These are phyloP conservation scores for Phrynocephalus vlangalii DNA, from an alignment of 2,797 vertebrate species.

Conservation along the genomic window DNA sequence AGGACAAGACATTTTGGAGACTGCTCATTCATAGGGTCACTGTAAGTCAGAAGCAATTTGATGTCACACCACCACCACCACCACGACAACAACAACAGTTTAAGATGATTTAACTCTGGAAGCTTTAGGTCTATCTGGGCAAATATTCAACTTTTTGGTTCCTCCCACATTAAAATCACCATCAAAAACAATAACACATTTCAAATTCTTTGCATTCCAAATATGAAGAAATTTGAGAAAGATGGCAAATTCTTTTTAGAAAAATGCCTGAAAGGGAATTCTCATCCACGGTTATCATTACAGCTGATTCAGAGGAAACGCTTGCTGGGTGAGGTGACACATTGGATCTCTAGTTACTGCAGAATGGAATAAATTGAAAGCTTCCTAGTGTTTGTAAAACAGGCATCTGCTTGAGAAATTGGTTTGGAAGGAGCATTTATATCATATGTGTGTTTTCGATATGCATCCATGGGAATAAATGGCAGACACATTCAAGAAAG, in stretches of 20 bases:
- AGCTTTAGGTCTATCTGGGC: too few species aligned
- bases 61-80: too few species aligned
- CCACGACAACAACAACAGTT: too few species aligned
- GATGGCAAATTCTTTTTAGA: background rate
- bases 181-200: background rate
- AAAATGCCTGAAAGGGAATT: background rate
- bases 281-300: too few species aligned
- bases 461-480: background rate
- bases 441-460: slow-evolving; percentile 21
- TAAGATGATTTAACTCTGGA: too few species aligned
- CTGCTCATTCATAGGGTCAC: too few species aligned
- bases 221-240: background rate
- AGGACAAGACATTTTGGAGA: too few species aligned
- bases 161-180: background rate
- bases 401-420: background rate
- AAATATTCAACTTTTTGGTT: background rate
- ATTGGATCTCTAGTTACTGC: background rate
- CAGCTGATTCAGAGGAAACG: background rate
- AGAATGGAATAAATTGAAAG: background rate
- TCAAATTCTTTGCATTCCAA: background rate
- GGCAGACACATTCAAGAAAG: background rate
- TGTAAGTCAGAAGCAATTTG: too few species aligned
- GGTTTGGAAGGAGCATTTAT: slow-evolving; percentile 32
- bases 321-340: background rate
- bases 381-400: slow-evolving; percentile 36